Base-by-base conservation (phyloP, 2,797 vertebrate species). In the Anisognathus igniventris region DNA sequence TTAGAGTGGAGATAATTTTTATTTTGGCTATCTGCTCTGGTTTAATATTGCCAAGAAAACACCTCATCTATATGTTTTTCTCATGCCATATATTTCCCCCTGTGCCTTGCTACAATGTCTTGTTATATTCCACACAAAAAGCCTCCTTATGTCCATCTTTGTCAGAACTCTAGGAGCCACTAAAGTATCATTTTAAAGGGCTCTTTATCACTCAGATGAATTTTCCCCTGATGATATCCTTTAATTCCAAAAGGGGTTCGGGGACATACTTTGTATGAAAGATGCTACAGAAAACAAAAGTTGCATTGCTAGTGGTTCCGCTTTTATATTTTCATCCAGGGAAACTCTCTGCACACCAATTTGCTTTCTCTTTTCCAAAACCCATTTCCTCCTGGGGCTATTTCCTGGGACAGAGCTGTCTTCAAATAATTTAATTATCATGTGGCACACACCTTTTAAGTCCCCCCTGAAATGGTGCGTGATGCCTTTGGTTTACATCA, bases 391-490 rank as follows among this genome's bases (percentile, higher is more conserved):
- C 93, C 90, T 22, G 76, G 47, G 92, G 77, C 75, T 76, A 14
- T 76, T 84, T 96, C 71, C 74, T 54, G 83, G 75, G 92, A 95
- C 90, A 91, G 88, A 85, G 54, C 68, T 60, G 54, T 78, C 93
- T 96, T 97, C 88, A 90, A 73, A 96, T 95, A 90, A 88, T 86
- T 89, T 86, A 94, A 95, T 95, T 96, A 96, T 95, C 93, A 10
- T 86, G 86, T 91, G 82, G 60, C 89, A 67, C 14, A 89, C 94
- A 96, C 96, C 95, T 96, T 93, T 83, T 86, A 62, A 80, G 84
- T 67, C 40, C 42, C 72, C 68, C 71, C 78, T 30, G 73, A 86
- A 96, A 92, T 0, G 31, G 91, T 73, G 83, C 17, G 7, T 37
- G 86, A 89, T 95, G 92, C 82, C 73, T 96, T 95, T 81, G 77